Percentiles rank a stretch among this genome's conserved stretches.
These are phyloP conservation scores for Eupithecia subfuscata DNA, from an alignment of 2,888 invertebrate species.

Conservation along the genomic window DNA sequence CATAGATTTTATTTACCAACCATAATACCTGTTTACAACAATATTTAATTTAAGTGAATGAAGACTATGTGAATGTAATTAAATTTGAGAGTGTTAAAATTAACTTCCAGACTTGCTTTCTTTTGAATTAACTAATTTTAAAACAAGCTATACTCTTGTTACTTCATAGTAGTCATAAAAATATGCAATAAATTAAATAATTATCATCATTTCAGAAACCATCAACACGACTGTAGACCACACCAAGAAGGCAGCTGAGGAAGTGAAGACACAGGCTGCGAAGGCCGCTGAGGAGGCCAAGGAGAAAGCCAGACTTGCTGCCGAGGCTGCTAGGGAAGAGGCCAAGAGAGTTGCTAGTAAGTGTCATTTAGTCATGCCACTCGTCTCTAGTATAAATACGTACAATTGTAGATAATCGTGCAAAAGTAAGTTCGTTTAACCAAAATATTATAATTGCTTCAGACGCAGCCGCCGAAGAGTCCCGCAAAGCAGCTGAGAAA, in stretches of 20 bases:
- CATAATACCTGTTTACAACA: not conserved
- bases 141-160: not conserved
- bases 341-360: slow-evolving; percentile 61
- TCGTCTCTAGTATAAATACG: not conserved
- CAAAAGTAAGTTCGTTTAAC: slow-evolving; percentile 3
- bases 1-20: not conserved
- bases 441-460: slow-evolving; percentile 18
- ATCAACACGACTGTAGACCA: slow-evolving; percentile 73
- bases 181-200: not conserved
- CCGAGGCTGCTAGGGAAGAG: slow-evolving; percentile 71
- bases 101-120: not conserved
- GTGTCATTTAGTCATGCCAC: no score
- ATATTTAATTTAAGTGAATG: not conserved
- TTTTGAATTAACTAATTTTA: not conserved
- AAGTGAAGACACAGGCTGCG: slow-evolving; percentile 64
- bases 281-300: slow-evolving; percentile 75
- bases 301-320: slow-evolving; percentile 71
- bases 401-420: not conserved
- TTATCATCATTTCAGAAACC: slow-evolving; percentile 60
- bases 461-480: slow-evolving; percentile 78
- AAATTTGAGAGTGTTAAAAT: not conserved
- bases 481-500: slow-evolving; percentile 80
- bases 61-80: not conserved
- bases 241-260: slow-evolving; percentile 76
- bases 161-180: not conserved